Evolutionary conservation across 2,113 vertebrate species (phyloP), one percentile per base, ranked within the genome.

Genomic region (Budorcas taxicolor): DNA sequence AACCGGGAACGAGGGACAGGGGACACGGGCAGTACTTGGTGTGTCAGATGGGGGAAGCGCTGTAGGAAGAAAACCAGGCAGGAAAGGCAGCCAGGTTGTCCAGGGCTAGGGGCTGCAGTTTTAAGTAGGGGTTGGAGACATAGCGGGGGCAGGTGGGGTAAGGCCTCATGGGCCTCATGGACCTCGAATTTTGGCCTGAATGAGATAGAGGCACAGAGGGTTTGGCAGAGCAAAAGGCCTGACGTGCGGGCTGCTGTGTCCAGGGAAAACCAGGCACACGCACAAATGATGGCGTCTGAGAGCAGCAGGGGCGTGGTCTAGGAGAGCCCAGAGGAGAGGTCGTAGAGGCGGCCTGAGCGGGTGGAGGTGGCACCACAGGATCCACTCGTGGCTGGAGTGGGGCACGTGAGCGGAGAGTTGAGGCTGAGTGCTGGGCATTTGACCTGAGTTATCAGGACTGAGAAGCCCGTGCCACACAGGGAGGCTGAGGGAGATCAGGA

Each of bases 231-330:
- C 9, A 2, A 12, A 3, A 47, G 57, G 17, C 82, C 47, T 31
- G 64, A 7, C 3, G 13, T 5, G 67, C 43, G 9, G 58, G 50
- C 76, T 36, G 60, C 47, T 6, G 7, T 6, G 43, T 25, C 43
- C 40, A 19, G 53, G 80, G 5, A 0, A 58, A 55, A 43, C 4
- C 0, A 2, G 23, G 33, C 4, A 1, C 10, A 10, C 1, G 0
- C 29, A 10, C 4, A 21, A 11, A 40, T 23, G n/a, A 40, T 40
- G 67, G 16, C 4, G 3, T 57, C 13, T 0, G 36, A 36, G 53
- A 23, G 52, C 33, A 21, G 58, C 76, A 31, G n/a, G 53, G 1
- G 5, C 6, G 0, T 23, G 36, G 14, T 25, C 1, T 0, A 1
- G 55, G 31, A 52, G 14, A 2, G 58, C 60, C 58, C 43, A 2